phyloP scores from a whole-genome alignment of 1,140 invertebrate species.

The Sinonovacula constricta region DNA sequence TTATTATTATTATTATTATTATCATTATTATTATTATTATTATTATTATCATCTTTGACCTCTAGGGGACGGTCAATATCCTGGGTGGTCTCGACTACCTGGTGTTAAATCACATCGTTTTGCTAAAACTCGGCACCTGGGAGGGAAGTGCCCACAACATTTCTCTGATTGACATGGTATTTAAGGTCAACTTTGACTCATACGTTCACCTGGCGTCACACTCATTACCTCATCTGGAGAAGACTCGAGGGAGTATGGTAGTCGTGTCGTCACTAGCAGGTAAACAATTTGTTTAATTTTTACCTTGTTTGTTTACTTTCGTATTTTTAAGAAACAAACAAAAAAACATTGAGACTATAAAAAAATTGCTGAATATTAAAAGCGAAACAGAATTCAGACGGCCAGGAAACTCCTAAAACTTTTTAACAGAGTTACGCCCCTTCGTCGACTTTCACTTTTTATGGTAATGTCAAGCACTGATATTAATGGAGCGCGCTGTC shows the following conservation, averaged over 20 bases:
- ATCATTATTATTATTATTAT: no score
- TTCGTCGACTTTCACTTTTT: no score
- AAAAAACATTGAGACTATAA: no score
- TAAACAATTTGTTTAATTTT: no score
- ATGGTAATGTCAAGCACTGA: no score
- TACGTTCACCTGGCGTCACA: conserved; percentile 74
- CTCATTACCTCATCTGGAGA: conserved; percentile 64
- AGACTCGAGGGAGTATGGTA: conserved; percentile 66
- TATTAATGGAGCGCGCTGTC: no score
- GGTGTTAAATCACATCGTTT: conserved; percentile 73
- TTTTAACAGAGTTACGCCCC: no score
- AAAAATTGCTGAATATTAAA: no score
- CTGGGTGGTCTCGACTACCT: conserved; percentile 73
- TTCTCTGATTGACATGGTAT: conserved; percentile 57
- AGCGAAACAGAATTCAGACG: no score
- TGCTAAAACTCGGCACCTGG: conserved; percentile 65
- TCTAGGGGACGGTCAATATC: conserved; percentile 59
- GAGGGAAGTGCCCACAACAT: conserved; percentile 65
- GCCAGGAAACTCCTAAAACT: no score
- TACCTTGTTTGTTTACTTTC: no score
- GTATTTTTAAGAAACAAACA: no score
- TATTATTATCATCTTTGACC: conserved; percentile 1
- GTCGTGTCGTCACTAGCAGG: conserved; percentile 73
- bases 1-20: background rate
- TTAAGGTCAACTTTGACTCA: conserved; percentile 73